Base-by-base conservation (phyloP, 2,797 vertebrate species). In the Aldrovandia affinis region DNA sequence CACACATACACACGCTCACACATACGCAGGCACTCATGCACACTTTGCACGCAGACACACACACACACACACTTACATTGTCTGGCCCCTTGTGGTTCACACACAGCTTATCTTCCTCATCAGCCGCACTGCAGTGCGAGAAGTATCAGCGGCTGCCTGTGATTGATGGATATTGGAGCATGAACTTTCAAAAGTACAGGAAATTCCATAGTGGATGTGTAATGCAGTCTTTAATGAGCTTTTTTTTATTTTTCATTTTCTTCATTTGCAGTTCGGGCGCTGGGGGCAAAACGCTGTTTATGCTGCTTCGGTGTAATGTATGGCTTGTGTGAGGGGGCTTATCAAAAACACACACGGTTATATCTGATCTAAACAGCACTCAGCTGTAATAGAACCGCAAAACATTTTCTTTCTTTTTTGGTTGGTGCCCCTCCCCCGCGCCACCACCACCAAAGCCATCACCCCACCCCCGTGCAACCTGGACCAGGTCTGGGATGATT, bases 161-260 rank as follows among this genome's bases (percentile, higher is more conserved):
- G 91, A 94, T 93, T 92, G 93, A 92, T 91, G 88, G 87, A 90
- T 86, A 92, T 91, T 91, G 91, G 90, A 89, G 88, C 91, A 91
- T 89, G 88, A 92, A 92, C 89, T 92, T 83, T 84, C 55, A 84
- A 89, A 89, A 88, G 88, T 86, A 88, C 89, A 94, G 94, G 95
- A 96, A 96, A 96, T 96, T 91, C 95, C 93, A 88, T 22, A 88
- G 92, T 91, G 92, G 91, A 90, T 87, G 93, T 92, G 94, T 95
- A 93, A 95, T 93, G 91, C 88, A 92, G 93, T 93, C 92, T 90
- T 89, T 91, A 92, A 91, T 92, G 88, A 44, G 85, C 90, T 88
- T 89, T 89, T 87, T 78, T 0, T n/a, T 36, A 89, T 89, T 86
- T 78, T 70, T 3, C 36, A 70, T 15, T 20, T 10, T 33, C 65